Conservation (phyloP, 2,888 invertebrate species). For the Emmelina monodactyla region DNA sequence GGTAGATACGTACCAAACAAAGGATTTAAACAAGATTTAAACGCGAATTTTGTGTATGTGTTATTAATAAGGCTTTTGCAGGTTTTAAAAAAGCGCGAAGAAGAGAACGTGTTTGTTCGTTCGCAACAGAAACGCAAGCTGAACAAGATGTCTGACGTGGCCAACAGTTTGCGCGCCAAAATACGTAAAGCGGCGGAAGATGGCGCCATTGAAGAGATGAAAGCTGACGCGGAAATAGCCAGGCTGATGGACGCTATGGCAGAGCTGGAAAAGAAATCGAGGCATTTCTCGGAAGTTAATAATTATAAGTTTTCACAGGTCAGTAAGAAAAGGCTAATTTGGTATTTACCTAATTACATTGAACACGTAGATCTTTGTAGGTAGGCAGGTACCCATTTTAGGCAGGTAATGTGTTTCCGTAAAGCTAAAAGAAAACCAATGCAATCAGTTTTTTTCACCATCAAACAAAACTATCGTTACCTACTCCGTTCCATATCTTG, state of each 20-base stretch:
- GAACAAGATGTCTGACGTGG: slow-evolving; percentile 77
- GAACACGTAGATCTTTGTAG: too few species aligned
- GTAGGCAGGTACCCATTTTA: too few species aligned
- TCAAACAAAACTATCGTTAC: too few species aligned
- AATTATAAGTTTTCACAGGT: slow-evolving; percentile 66
- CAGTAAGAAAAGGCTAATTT: too few species aligned
- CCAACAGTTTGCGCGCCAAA: slow-evolving; percentile 70
- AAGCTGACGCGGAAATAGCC: slow-evolving; percentile 72
- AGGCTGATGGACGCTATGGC: slow-evolving; percentile 72
- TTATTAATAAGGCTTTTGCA: too few species aligned
- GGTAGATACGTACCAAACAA: slow-evolving; percentile 22
- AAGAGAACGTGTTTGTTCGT: slow-evolving; percentile 82
- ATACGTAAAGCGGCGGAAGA: slow-evolving; percentile 72
- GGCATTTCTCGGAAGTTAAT: slow-evolving; percentile 70
- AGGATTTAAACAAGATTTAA: neutral
- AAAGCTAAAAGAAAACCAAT: too few species aligned
- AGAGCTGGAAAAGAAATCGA: slow-evolving; percentile 74
- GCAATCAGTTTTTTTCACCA: too few species aligned
- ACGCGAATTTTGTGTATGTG: too few species aligned
- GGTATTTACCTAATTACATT: too few species aligned
- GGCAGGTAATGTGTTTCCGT: too few species aligned
- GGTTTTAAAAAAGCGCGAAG: slow-evolving; percentile 85
- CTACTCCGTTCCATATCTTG: too few species aligned
- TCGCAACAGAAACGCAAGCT: slow-evolving; percentile 80
- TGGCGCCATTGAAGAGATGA: slow-evolving; percentile 71